Base-by-base conservation (phyloP, 2,888 invertebrate species). In the Drosophila austrosaltans region DNA sequence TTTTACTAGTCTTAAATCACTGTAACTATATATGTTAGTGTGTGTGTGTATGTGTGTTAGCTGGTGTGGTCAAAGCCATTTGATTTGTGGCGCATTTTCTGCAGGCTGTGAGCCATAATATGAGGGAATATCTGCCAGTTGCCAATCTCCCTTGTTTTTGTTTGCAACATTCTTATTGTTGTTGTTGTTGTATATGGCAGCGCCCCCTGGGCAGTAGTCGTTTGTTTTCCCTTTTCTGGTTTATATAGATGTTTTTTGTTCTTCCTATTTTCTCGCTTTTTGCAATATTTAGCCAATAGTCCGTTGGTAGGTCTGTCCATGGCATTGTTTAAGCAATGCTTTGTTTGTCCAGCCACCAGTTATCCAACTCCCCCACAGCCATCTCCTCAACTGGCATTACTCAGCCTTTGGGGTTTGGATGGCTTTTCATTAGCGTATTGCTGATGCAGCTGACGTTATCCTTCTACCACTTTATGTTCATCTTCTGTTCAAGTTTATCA, bases 341-440 rank as follows among this genome's bases (percentile, higher is more conserved):
- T 88, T 83, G 87, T 88, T 81, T 67, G 75, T 42, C 10, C 54
- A 44, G 61, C 64, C 22, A 44, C 42, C 22, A 48, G 22, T 3
- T 22, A n/a, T 25, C n/a, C 53, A 53, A 25, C 10, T 12, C 6
- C 16, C 5, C 30, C 6, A 7, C 6, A 2, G 3, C 8, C 25
- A 28, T 12, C 54, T 7, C 6, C 48, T 10, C 20, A 25, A 12
- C 30, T 30, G 30, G 8, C n/a, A 1, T 8, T n/a, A n/a, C 30
- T 16, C 30, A 32, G 54, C 16, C 54, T 32, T 3, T 54, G 25
- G 65, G 57, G 36, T 32, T 4, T 4, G 36, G 40, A 56, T 25
- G 36, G 82, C 76, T 83, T 87, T 86, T 83, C 83, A 88, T 88
- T 86, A 83, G 79, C 77, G 86, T 82, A 82, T 71, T 78, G 68